phyloP scores from a whole-genome alignment of 2,888 invertebrate species.

The Noctua janthe region DNA sequence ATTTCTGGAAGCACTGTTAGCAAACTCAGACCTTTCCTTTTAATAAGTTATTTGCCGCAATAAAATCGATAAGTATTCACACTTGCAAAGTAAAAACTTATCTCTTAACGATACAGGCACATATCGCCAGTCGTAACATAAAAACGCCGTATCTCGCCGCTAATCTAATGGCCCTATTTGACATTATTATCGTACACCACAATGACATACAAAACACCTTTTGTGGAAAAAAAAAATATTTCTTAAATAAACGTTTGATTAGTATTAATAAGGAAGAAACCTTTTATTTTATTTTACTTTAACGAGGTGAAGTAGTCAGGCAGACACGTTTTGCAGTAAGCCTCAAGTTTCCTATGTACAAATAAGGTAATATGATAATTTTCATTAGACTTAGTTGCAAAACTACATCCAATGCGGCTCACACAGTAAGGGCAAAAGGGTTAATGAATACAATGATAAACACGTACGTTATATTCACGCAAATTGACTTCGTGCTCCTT shows the following conservation, averaged over 20 bases:
- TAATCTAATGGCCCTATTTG: conserved; percentile 67
- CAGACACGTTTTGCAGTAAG: conserved; percentile 21
- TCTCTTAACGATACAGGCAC: conserved; percentile 30
- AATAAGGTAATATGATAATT: conserved; percentile 66
- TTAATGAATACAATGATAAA: conserved; percentile 68
- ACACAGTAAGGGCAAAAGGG: conserved; percentile 62
- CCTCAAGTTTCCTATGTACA: conserved; percentile 25
- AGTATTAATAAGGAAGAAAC: conserved; percentile 43
- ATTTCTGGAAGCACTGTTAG: conserved; percentile 7
- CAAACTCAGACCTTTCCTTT: not conserved
- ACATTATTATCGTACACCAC: conserved; percentile 60
- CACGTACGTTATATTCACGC: conserved; percentile 56
- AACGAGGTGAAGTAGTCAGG: conserved; percentile 27
- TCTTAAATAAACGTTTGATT: conserved; percentile 54
- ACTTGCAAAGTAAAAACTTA: conserved; percentile 41
- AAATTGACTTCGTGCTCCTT: conserved; percentile 55
- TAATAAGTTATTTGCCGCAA: conserved; percentile 47
- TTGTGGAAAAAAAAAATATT: conserved; percentile 39
- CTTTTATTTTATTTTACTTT: conserved; percentile 30
- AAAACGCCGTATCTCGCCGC: conserved; percentile 56
- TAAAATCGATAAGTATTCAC: conserved; percentile 38
- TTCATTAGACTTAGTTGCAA: conserved; percentile 65
- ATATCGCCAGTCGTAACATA: conserved; percentile 42
- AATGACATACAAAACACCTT: conserved; percentile 65
- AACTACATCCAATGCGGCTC: conserved; percentile 47